A percentile compares a stretch with the other conserved stretches of the same genome.
These are phyloP conservation scores for Sepioteuthis lessoniana DNA, from an alignment of 2,888 invertebrate genomes.

Conservation along the genomic window DNA sequence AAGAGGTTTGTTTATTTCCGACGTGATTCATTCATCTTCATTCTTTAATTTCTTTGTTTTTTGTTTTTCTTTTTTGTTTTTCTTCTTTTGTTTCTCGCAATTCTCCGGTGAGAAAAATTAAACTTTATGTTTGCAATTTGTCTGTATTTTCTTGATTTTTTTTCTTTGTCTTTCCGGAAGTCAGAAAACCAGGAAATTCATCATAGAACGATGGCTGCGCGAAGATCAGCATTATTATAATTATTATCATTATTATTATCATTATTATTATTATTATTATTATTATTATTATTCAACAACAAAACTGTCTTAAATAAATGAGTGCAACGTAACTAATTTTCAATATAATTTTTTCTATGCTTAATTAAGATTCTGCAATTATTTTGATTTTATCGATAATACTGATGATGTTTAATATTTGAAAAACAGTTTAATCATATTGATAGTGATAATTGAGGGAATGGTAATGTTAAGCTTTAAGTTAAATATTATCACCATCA, in stretches of 20 bases:
- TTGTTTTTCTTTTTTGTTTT: not conserved
- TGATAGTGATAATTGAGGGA: too few species aligned
- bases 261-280: not conserved
- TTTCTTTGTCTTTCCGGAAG: not conserved
- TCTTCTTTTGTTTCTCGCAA: not conserved
- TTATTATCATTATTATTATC: not conserved
- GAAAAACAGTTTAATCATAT: too few species aligned
- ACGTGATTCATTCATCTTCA: not conserved
- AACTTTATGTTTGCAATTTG: not conserved
- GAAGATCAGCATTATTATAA: not conserved
- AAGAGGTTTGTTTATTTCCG: not conserved
- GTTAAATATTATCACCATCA: too few species aligned
- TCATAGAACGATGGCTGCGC: not conserved
- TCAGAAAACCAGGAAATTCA: not conserved
- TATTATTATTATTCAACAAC: too few species aligned
- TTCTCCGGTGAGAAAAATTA: not conserved
- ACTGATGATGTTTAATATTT: too few species aligned
- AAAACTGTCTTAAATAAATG: too few species aligned
- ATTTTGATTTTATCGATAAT: too few species aligned
- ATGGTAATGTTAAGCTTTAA: too few species aligned
- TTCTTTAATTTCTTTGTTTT: not conserved
- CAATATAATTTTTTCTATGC: too few species aligned
- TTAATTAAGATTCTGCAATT: too few species aligned
- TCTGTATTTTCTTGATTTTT: not conserved
- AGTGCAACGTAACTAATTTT: too few species aligned